phyloP scores from a whole-genome alignment of 2,113 vertebrate species.

The Boleophthalmus pectinirostris region DNA sequence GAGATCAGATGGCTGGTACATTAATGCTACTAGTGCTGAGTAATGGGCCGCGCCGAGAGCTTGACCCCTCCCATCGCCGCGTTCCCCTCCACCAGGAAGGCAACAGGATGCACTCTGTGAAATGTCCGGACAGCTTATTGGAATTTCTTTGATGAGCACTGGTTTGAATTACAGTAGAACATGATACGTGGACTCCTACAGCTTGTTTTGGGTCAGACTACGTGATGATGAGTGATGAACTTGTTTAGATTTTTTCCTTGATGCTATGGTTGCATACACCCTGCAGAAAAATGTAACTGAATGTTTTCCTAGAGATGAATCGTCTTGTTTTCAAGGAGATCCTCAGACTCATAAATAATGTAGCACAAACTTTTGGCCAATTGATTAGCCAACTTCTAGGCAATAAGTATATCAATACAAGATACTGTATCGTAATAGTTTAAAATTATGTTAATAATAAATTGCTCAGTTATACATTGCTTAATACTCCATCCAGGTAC shows the following conservation, averaged over 20 bases:
- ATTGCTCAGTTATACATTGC: no score
- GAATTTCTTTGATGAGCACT: conserved; percentile 67
- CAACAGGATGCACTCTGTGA: conserved; percentile 71
- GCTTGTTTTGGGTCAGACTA: conserved; percentile 19
- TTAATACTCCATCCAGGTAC: no score
- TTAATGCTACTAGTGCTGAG: conserved; percentile 70
- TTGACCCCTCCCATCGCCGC: conserved; percentile 67
- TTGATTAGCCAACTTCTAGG: no score
- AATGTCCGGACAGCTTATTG: conserved; percentile 74
- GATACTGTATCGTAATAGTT: no score
- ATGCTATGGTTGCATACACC: not conserved
- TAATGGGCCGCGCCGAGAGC: conserved; percentile 69
- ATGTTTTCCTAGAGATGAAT: not conserved
- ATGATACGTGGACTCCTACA: conserved; percentile 34
- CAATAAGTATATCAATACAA: no score
- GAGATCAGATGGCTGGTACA: conserved; percentile 69
- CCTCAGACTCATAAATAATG: no score
- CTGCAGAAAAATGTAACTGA: not conserved
- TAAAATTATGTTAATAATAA: no score
- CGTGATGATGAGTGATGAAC: conserved; percentile 3
- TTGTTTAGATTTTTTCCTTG: conserved; percentile 1
- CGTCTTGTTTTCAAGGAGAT: no score
- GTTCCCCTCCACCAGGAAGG: conserved; percentile 50
- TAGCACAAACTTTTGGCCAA: no score
- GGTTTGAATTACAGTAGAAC: conserved; percentile 67